Percentiles rank a stretch among this genome's conserved stretches.
phyloP scores from a whole-genome alignment of 2,797 vertebrate genomes.

The Lemur catta region DNA sequence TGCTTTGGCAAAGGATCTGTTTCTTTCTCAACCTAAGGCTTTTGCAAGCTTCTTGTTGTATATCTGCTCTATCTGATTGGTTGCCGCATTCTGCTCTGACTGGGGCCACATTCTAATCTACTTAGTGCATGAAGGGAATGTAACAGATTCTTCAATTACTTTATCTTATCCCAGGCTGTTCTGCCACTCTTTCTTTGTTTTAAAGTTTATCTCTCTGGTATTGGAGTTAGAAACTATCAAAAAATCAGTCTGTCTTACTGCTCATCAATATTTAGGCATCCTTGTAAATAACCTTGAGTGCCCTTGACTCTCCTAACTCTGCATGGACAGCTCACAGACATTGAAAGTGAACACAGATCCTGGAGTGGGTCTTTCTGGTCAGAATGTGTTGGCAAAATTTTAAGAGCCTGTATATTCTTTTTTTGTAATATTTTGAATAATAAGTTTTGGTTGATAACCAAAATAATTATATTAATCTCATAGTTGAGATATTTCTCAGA shows the following conservation, averaged over 20 bases:
- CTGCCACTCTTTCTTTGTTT: not conserved
- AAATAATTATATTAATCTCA: not conserved
- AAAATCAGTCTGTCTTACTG: not conserved
- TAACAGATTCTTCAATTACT: conserved; percentile 19
- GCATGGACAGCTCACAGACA: not conserved
- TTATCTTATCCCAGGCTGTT: conserved; percentile 29
- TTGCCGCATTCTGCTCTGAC: conserved; percentile 35
- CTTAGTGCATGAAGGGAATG: not conserved
- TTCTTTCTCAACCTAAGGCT: conserved; percentile 54
- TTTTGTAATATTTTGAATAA: not conserved
- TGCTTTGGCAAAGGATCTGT: conserved; percentile 66
- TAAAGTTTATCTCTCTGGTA: not conserved
- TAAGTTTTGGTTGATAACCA: not conserved
- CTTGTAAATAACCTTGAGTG: not conserved
- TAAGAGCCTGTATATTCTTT: not conserved
- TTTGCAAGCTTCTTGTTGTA: conserved; percentile 60
- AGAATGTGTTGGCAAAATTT: not conserved
- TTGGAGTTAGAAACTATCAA: not conserved
- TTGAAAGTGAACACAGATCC: not conserved
- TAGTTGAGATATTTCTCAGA: not conserved
- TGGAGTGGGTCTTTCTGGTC: not conserved
- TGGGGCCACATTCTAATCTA: conserved; percentile 10
- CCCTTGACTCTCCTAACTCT: not conserved
- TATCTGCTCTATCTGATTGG: conserved; percentile 33
- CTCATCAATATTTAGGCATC: not conserved